These are phyloP conservation scores for Drosophila demipolita DNA, from an alignment of 2,888 invertebrate genomes.

Conservation along the genomic window DNA sequence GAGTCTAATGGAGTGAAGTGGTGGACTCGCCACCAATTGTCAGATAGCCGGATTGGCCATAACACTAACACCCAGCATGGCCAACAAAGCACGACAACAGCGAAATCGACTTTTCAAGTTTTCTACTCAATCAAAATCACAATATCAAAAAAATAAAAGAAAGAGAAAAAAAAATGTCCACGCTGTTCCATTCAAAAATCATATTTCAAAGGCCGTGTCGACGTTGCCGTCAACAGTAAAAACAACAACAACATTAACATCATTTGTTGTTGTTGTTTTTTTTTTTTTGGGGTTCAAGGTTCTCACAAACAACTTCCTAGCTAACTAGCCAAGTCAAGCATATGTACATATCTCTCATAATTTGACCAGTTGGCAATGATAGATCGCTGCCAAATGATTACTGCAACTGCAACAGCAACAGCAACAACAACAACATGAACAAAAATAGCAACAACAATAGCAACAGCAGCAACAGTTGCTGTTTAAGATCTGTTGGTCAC, in stretches of 20 bases:
- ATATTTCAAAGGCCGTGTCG: slow-evolving; percentile 64
- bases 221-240: slow-evolving; percentile 46
- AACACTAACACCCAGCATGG: slow-evolving; percentile 50
- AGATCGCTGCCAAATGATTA: slow-evolving; percentile 71
- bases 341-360: slow-evolving; percentile 13
- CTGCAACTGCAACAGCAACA: slow-evolving; percentile 44
- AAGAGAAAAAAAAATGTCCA: slow-evolving; percentile 64
- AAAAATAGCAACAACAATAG: slow-evolving; percentile 34
- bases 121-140: slow-evolving; percentile 57
- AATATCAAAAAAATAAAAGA: slow-evolving; percentile 47
- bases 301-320: slow-evolving; percentile 69
- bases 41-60: slow-evolving; percentile 48
- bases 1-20: slow-evolving; percentile 47
- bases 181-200: slow-evolving; percentile 57
- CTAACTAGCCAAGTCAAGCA: slow-evolving; percentile 18
- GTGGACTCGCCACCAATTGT: slow-evolving; percentile 56
- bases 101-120: slow-evolving; percentile 4
- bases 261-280: slow-evolving; percentile 13
- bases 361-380: slow-evolving; percentile 68
- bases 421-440: slow-evolving; percentile 14
- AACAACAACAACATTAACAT: neutral
- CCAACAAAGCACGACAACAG: slow-evolving; percentile 41
- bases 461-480: slow-evolving; percentile 23
- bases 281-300: slow-evolving; percentile 64
- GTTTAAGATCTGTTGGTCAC: slow-evolving; percentile 39